These are phyloP conservation scores for Epizoanthus scotinus DNA, from an alignment of 92 coral and sea anemone genomes.

Conservation along the genomic window DNA sequence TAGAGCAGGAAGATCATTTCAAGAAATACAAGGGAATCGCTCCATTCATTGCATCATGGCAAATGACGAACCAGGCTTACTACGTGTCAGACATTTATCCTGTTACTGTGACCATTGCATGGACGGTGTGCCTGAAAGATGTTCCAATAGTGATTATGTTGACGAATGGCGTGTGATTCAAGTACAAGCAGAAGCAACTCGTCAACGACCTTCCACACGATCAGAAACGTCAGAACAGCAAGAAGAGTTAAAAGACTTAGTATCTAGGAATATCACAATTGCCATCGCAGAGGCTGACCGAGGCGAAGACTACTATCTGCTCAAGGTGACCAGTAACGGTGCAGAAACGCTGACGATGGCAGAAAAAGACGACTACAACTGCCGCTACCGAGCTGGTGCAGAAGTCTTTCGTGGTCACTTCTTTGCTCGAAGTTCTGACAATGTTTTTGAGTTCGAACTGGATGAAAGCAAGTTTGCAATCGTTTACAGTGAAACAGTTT, in stretches of 20 bases:
- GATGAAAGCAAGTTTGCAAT: background rate
- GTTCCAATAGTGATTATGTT: slow-evolving; percentile 39
- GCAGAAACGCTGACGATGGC: background rate
- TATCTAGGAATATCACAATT: background rate
- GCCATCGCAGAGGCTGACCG: background rate
- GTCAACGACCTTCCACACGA: slow-evolving; percentile 9
- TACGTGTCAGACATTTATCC: slow-evolving; percentile 28
- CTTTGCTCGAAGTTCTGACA: background rate
- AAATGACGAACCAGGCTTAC: background rate
- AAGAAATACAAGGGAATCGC: slow-evolving; percentile 34
- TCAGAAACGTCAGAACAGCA: background rate
- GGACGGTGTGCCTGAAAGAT: slow-evolving; percentile 13
- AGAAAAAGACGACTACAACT: background rate
- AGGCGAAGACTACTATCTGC: background rate
- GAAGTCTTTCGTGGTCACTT: background rate
- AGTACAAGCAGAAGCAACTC: background rate
- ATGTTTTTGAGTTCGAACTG: background rate
- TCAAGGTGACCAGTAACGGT: background rate
- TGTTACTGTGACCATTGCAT: slow-evolving; percentile 48
- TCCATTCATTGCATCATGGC: slow-evolving; percentile 35
- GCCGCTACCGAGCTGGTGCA: background rate
- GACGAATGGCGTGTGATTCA: slow-evolving; percentile 13
- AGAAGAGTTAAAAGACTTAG: background rate
- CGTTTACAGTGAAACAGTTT: background rate
- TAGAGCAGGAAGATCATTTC: background rate